Evolutionary conservation across 2,888 invertebrate genomes (phyloP).

Genomic region (Parnassius apollo): DNA sequence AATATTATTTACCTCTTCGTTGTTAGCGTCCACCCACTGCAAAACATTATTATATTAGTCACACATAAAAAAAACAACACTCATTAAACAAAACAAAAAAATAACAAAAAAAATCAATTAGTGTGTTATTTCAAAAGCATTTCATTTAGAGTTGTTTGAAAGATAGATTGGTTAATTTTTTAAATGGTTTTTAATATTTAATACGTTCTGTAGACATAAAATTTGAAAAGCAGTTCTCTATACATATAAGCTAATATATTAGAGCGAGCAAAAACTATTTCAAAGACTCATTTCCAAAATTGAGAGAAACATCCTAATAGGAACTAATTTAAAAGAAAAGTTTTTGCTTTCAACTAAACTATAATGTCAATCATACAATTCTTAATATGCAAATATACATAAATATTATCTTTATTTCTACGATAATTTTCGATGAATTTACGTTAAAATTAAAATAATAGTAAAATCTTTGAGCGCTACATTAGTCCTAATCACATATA

Average conservation of each 20-base stretch:
- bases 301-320: conserved; percentile 16
- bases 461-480: conserved; percentile 13
- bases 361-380: conserved; percentile 32
- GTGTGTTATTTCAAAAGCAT: conserved; percentile 65
- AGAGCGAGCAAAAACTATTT: conserved; percentile 16
- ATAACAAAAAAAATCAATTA: conserved; percentile 31
- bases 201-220: conserved; percentile 13
- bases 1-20: conserved; percentile 82
- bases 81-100: conserved; percentile 35
- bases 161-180: conserved; percentile 40
- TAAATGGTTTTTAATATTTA: conserved; percentile 26
- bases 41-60: conserved; percentile 77
- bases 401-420: conserved; percentile 28
- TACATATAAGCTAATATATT: not conserved
- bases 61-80: conserved; percentile 48
- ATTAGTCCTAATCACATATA: conserved; percentile 7
- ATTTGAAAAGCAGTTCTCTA: conserved; percentile 15
- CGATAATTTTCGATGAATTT: conserved; percentile 41
- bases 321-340: conserved; percentile 25
- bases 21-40: conserved; percentile 86
- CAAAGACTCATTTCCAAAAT: not conserved
- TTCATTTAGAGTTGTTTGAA: conserved; percentile 52
- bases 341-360: conserved; percentile 25
- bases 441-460: conserved; percentile 24
- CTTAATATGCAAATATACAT: conserved; percentile 14